Base-by-base conservation (phyloP, 2,113 vertebrate species). In the Oreamnos americanus region DNA sequence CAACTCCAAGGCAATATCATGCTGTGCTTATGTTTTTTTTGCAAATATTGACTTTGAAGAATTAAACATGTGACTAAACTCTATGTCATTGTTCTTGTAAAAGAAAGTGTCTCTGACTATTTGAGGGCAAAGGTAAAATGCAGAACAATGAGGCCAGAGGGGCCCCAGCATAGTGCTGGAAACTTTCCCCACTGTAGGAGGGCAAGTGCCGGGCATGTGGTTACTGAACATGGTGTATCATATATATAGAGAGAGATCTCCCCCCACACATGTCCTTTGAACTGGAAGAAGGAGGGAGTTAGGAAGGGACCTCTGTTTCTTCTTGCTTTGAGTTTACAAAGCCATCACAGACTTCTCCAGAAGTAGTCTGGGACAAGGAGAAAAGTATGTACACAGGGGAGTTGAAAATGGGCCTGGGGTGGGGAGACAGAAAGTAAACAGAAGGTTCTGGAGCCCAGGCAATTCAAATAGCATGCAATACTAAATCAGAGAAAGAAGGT, bases 21-120 rank as follows among this genome's bases (percentile, higher is more conserved):
- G 95, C 97, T 97, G 95, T 96, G 97, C 96, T 91, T 94, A 94
- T 49, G 67, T 91, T 97, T 43, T 94, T 74, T 94, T 57, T 96
- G n/a, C 86, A 97, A 97, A 98, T 97, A 96, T 86, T 97, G 93
- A 97, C 93, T 97, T 95, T 96, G 62, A 97, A 97, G 74, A 93
- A 97, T 97, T 97, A 97, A 98, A 94, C 74, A 95, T 81, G n/a
- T 84, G 82, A 57, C 62, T 93, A 93, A 90, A 78, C 71, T 86
- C 15, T 33, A 87, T 93, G 47, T 74, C 83, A 85, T 43, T 97
- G 81, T 97, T 79, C 11, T 15, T 57, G 7, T 49, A 58, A 94
- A 94, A 85, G 71, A 97, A 89, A 25, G 8, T 76, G 47, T 93
- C 88, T 83, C 10, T 57, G 47, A 64, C 55, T 94, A 36, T 91